Base-by-base conservation (phyloP, 2,888 invertebrate genomes). In the Gari tellinella region DNA sequence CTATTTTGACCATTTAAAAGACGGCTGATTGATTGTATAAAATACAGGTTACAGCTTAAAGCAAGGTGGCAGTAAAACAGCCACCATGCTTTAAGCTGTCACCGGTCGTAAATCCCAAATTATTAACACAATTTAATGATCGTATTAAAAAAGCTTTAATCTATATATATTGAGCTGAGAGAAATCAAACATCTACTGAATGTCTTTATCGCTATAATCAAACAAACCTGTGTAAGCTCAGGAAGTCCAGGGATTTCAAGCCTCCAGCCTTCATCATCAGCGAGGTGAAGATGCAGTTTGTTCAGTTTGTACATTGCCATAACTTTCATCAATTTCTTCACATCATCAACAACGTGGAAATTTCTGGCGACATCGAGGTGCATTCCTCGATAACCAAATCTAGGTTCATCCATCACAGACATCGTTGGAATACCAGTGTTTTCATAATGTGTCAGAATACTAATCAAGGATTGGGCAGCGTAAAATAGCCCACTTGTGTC, bases 201-300 rank as follows among this genome's bases (percentile, higher is more conserved):
- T n/a, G n/a, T n/a, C n/a, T n/a, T n/a, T n/a, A n/a, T n/a, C n/a
- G n/a, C n/a, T n/a, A n/a, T n/a, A 31, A 10, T 31, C 31, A 3
- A 21, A 53, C 52, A 31, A 58, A 90, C 91, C 84, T 86, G 64
- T 1, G 89, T 90, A 3, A 91, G 81, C 65, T 91, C 91, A 5
- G 85, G 84, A 15, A 91, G 68, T 2, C 84, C 90, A 1, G 89
- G 88, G 7, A 91, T 91, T 62, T 91, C 89, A 5, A 91, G 63
- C 26, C 91, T 77, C 91, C 91, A 91, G 0, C 89, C 91, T 60
- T 91, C 90, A 56, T 91, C 91, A 65, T 91, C 91, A 0, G 89
- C 76, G 53, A 91, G 80, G 69, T 91, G 91, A 4, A 91, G 78
- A 60, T 91, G 91, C 0, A 91, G 79, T 46, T 81, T 86, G 80